Evolutionary conservation across 2,888 invertebrate species (phyloP).

Genomic region (Ochlodes sylvanus): DNA sequence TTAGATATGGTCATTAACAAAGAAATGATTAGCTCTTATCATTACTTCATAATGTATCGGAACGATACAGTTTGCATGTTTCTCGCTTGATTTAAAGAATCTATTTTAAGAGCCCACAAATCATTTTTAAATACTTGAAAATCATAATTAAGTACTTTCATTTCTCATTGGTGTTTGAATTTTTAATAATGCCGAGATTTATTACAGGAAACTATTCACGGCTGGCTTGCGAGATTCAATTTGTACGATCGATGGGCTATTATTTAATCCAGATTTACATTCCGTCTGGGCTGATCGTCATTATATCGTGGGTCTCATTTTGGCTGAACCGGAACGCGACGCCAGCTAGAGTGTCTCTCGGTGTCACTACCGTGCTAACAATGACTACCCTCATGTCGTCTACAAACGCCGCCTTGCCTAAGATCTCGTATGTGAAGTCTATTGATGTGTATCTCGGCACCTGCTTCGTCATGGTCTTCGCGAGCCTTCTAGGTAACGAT

Average conservation of each 20-base stretch:
- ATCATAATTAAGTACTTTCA: slow-evolving; percentile 81
- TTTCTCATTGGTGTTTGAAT: slow-evolving; percentile 78
- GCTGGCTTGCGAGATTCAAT: slow-evolving; percentile 97
- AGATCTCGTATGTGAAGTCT: slow-evolving; percentile 98
- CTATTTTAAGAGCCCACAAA: slow-evolving; percentile 10
- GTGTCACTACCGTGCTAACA: slow-evolving; percentile 97
- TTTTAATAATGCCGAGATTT: slow-evolving; percentile 35
- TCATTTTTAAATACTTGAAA: slow-evolving; percentile 24
- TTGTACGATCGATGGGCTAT: slow-evolving; percentile 99
- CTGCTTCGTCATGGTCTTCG: slow-evolving; percentile 99
- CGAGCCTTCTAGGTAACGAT: slow-evolving; percentile 94
- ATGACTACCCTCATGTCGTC: slow-evolving; percentile 99
- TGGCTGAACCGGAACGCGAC: slow-evolving; percentile 98
- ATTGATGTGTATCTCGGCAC: slow-evolving; percentile 99
- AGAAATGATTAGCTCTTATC: slow-evolving; percentile 37
- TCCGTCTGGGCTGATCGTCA: slow-evolving; percentile 98
- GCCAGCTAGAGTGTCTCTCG: slow-evolving; percentile 96
- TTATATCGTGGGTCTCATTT: slow-evolving; percentile 98
- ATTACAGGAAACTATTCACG: slow-evolving; percentile 96
- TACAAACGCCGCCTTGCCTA: slow-evolving; percentile 97
- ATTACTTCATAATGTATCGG: slow-evolving; percentile 40
- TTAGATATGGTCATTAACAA: slow-evolving; percentile 33
- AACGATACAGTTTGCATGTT: slow-evolving; percentile 51
- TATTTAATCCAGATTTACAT: slow-evolving; percentile 99
- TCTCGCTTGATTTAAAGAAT: slow-evolving; percentile 45